Percentiles rank a stretch among this genome's conserved stretches.
Conservation (phyloP, 1,140 invertebrate genomes). For the Gryllus bimaculatus region DNA sequence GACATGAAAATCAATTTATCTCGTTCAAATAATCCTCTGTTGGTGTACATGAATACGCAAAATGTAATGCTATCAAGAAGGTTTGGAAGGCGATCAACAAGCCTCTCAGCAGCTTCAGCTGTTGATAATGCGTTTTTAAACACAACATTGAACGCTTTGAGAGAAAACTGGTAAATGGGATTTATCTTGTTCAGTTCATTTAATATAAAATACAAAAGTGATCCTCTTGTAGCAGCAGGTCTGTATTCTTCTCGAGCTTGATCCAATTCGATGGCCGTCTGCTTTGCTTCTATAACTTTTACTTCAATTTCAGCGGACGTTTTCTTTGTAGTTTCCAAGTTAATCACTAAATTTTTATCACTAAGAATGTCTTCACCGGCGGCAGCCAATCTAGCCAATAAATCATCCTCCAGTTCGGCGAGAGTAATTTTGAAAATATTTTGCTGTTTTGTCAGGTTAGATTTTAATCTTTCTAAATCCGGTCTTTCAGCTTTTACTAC, state of each 20-base stretch:
- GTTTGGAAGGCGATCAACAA: constrained; percentile 62
- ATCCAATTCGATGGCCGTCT: constrained; percentile 81
- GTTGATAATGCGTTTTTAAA: constrained; percentile 78
- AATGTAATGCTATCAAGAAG: constrained; percentile 84
- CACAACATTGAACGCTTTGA: constrained; percentile 89
- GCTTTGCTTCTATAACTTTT: constrained; percentile 70
- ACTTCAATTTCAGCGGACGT: constrained; percentile 83
- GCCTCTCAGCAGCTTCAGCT: constrained; percentile 54
- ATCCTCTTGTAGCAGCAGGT: constrained; percentile 73
- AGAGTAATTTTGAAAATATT: constrained; percentile 91
- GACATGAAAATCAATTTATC: constrained; percentile 88
- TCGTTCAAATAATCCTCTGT: constrained; percentile 81
- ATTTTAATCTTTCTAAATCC: constrained; percentile 68
- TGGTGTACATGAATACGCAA: constrained; percentile 78
- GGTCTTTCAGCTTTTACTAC: constrained; percentile 90
- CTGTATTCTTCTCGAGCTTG: constrained; percentile 82
- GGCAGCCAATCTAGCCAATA: constrained; percentile 74
- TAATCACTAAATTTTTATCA: constrained; percentile 81
- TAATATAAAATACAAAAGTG: constrained; percentile 87
- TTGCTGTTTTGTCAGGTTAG: constrained; percentile 79
- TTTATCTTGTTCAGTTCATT: constrained; percentile 91
- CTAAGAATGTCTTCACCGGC: constrained; percentile 85
- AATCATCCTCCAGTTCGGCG: constrained; percentile 81
- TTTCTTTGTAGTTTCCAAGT: constrained; percentile 86
- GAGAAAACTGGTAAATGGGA: constrained; percentile 91